A percentile compares a stretch with the other conserved stretches of the same genome.
Evolutionary conservation across 2,888 invertebrate species (phyloP).

Genomic region (Brenthis ino): DNA sequence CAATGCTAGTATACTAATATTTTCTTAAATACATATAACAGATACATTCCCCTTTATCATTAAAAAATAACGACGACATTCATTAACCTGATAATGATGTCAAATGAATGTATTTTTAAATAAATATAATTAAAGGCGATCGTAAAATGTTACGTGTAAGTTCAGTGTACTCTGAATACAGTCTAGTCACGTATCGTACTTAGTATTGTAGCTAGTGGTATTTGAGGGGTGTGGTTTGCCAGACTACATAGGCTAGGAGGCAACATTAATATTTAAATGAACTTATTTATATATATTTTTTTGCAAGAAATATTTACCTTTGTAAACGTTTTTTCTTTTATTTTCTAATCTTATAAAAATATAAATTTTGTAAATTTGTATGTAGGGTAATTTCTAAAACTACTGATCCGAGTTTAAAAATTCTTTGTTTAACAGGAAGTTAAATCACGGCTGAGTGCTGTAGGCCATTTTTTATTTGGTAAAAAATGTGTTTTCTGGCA

Average conservation of each 20-base stretch:
- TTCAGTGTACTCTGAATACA: slow-evolving; percentile 34
- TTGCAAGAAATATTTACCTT: too few species aligned
- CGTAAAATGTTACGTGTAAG: slow-evolving; percentile 29
- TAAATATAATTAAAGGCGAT: slow-evolving; percentile 29
- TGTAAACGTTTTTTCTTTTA: too few species aligned
- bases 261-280: not conserved
- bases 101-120: slow-evolving; percentile 17
- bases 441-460: too few species aligned
- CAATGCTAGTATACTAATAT: too few species aligned
- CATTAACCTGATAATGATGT: slow-evolving; percentile 2
- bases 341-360: too few species aligned
- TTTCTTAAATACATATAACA: too few species aligned
- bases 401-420: too few species aligned
- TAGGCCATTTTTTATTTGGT: too few species aligned
- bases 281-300: not conserved
- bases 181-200: slow-evolving; percentile 38
- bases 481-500: too few species aligned
- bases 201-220: slow-evolving; percentile 20
- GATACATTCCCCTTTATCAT: not conserved
- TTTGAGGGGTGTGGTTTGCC: slow-evolving; percentile 32
- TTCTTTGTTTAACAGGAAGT: too few species aligned
- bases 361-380: too few species aligned
- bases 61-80: not conserved
- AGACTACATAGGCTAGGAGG: slow-evolving; percentile 28
- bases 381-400: too few species aligned